Evolutionary conservation across 2,797 vertebrate species (phyloP).

Genomic region (Tapirus indicus): DNA sequence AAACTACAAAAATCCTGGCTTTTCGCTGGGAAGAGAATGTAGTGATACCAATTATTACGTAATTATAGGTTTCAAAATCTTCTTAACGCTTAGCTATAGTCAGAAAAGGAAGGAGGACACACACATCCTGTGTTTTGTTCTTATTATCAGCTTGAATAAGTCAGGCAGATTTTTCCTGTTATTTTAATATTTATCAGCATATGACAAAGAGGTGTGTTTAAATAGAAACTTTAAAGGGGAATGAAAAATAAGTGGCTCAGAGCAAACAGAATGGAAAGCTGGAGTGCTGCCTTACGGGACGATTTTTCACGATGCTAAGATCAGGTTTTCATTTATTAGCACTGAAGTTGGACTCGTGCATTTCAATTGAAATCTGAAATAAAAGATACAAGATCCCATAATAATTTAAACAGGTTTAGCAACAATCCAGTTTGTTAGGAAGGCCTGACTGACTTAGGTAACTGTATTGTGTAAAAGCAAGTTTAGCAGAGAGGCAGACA

Average conservation of each 20-base stretch:
- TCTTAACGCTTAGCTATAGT: constrained; percentile 77
- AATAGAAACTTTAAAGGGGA: constrained; percentile 69
- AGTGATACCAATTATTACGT: constrained; percentile 78
- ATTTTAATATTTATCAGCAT: constrained; percentile 89
- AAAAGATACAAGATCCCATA: not conserved
- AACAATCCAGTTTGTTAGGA: not conserved
- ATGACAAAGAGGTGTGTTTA: constrained; percentile 83
- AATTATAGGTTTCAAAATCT: constrained; percentile 81
- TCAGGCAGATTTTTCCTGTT: constrained; percentile 96
- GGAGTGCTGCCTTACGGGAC: not conserved
- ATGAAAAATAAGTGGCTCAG: constrained; percentile 65
- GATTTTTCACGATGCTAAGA: constrained; percentile 18
- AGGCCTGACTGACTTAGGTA: not conserved
- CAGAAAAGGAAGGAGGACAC: constrained; percentile 85
- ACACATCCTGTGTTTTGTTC: constrained; percentile 90
- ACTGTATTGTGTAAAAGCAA: not conserved
- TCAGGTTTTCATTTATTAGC: not conserved
- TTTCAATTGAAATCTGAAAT: constrained; percentile 30
- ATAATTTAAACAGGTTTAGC: constrained; percentile 19
- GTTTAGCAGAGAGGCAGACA: not conserved
- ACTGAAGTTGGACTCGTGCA: not conserved
- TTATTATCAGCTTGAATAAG: constrained; percentile 90
- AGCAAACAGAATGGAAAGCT: not conserved
- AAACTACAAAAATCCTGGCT: constrained; percentile 70
- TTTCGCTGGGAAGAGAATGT: constrained; percentile 69